Percentiles rank a stretch among this genome's conserved stretches.
Evolutionary conservation across 2,797 vertebrate species (phyloP).

Genomic region (Pangasius sanitwongsei): DNA sequence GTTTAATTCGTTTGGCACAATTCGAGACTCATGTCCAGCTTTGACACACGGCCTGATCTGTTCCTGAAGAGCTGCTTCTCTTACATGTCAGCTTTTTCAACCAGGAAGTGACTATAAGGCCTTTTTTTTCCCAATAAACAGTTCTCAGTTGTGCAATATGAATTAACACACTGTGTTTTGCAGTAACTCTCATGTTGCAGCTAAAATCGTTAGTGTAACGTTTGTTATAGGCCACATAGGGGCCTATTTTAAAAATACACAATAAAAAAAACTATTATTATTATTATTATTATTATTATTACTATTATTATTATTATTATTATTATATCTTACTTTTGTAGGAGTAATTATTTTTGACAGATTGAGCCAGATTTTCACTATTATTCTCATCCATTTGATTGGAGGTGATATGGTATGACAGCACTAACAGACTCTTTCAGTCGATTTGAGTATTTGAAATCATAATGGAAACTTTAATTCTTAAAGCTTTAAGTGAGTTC

Average conservation of each 20-base stretch:
- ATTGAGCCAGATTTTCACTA: background rate
- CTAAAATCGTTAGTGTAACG: background rate
- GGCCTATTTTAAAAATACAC: background rate
- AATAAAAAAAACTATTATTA: background rate
- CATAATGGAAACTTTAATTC: background rate
- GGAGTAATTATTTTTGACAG: background rate
- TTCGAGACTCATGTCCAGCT: conserved; percentile 21
- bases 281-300: background rate
- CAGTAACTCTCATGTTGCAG: background rate
- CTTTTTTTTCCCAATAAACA: background rate
- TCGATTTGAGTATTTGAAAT: background rate
- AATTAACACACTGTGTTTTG: background rate
- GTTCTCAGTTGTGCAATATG: background rate
- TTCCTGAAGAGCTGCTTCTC: conserved; percentile 44
- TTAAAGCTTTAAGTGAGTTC: background rate
- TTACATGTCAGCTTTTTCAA: conserved; percentile 26
- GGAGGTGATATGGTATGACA: background rate
- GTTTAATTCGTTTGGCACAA: conserved; percentile 31
- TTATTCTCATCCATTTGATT: background rate
- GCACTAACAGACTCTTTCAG: conserved; percentile 33
- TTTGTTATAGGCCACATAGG: background rate
- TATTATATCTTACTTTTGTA: background rate
- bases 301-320: too few relatives aligned
- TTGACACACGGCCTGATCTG: conserved; percentile 35
- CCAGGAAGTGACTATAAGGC: conserved; percentile 29